Evolutionary conservation across 2,113 vertebrate species (phyloP), one percentile per base, ranked within the genome.

Genomic region (Canis aureus): DNA sequence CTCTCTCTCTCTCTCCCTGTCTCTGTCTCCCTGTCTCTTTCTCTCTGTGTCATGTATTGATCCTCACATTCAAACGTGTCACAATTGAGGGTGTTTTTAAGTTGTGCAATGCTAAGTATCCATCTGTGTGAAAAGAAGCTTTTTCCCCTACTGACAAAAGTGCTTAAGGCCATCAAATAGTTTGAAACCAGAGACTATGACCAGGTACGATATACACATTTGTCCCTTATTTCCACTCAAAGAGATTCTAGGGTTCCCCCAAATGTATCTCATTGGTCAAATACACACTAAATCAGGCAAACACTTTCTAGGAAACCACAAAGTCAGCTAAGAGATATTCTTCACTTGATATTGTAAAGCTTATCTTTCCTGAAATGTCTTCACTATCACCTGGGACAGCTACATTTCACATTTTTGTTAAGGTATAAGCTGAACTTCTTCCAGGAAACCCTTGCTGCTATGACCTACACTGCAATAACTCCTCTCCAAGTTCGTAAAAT

Each of bases 141-240:
- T 94, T 91, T 94, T 73, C 5, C n/a, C 81, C 32, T 49, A 43
- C 15, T 29, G 20, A 32, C 55, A 49, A 94, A 92, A 57, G 51
- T 57, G 5, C 20, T 51, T 60, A 55, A 23, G 15, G 22, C 6
- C 27, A 74, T 32, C 25, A 89, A 82, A 91, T 79, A 78, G 79
- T 86, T 87, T 71, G 76, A 95, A 94, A 92, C 43, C 22, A 91
- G 81, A 71, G 95, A 92, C 62, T 43, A 95, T 29, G 78, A 6
- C 76, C n/a, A n/a, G 66, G 8, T 94, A 67, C 32, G 23, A 66
- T 49, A 43, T 5, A 64, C 29, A 67, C 9, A 71, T 49, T 91
- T 81, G 19, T n/a, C 38, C 43, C 38, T 84, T 81, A 15, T 35
- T 35, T 20, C 27, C 25, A 53, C 13, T 49, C 27, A 4, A 32